Evolutionary conservation across 2,888 invertebrate genomes (phyloP), one percentile per base, ranked within the genome.

Genomic region (Mayetiola destructor): DNA sequence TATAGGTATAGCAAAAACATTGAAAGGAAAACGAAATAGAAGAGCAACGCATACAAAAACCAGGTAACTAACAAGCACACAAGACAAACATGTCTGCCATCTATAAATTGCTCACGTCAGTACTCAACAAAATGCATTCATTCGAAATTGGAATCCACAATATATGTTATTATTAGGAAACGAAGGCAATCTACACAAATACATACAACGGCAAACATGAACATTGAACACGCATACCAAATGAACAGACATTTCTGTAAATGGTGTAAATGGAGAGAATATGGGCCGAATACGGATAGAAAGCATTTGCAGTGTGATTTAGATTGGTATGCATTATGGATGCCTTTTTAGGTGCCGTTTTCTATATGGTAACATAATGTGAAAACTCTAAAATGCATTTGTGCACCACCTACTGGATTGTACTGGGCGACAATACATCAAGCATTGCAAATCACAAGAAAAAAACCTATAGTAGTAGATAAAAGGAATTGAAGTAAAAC

Each of bases 241-340:
- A n/a, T n/a, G n/a, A n/a, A n/a, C n/a, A n/a, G n/a, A n/a, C n/a
- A n/a, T n/a, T n/a, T n/a, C n/a, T n/a, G n/a, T n/a, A n/a, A n/a
- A n/a, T n/a, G n/a, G n/a, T n/a, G n/a, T n/a, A n/a, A n/a, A n/a
- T n/a, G n/a, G n/a, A n/a, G n/a, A n/a, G n/a, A n/a, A n/a, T n/a
- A n/a, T n/a, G n/a, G 23, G 6, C 6, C 48, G 48, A 48, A 23
- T 21, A 27, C 48, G 27, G 16, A 48, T 16, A n/a, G 48, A 27
- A 48, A n/a, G n/a, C n/a, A n/a, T n/a, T n/a, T n/a, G n/a, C n/a
- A n/a, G n/a, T 48, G 27, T 48, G 48, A 48, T 48, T 27, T 48
- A 48, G 48, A 48, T 48, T 48, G 48, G 48, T 48, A 48, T 48
- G 48, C 48, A 48, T 48, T 48, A 48, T 48, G 27, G 48, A 48